Conservation (phyloP, 2,888 invertebrate genomes). For the Kryphioiulus occultus region DNA sequence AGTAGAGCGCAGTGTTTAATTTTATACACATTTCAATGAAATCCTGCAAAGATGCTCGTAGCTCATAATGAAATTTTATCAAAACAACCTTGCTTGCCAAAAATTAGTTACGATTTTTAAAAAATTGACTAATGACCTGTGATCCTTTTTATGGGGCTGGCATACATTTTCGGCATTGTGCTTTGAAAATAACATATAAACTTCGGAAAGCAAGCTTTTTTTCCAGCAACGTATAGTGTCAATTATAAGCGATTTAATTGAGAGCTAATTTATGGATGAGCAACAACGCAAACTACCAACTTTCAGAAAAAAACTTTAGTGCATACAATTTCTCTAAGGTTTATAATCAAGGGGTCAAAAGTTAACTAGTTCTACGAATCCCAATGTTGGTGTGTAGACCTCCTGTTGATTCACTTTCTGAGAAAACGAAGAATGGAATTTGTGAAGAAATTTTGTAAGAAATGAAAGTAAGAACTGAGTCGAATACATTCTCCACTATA, state of each 20-base stretch:
- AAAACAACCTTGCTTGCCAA: neutral
- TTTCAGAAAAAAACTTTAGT: neutral
- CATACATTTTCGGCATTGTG: neutral
- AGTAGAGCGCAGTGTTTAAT: neutral
- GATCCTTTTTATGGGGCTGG: neutral
- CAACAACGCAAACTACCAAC: neutral
- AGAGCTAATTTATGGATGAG: neutral
- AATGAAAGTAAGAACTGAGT: too few species aligned
- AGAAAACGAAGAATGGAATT: neutral
- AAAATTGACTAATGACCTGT: neutral
- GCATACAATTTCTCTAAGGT: neutral
- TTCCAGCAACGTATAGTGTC: neutral
- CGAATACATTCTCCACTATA: too few species aligned
- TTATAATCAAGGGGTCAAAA: neutral
- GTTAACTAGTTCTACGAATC: neutral
- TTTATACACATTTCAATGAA: constrained; percentile 2
- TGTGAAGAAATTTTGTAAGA: neutral
- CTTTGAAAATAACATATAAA: neutral
- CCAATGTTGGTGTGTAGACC: neutral
- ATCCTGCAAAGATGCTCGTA: neutral
- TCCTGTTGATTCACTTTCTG: neutral
- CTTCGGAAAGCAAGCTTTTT: neutral
- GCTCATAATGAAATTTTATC: neutral
- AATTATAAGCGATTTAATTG: constrained; percentile 19
- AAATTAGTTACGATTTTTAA: neutral